Evolutionary conservation across 2,113 vertebrate genomes (phyloP).

Genomic region (Oceanodroma tethys): DNA sequence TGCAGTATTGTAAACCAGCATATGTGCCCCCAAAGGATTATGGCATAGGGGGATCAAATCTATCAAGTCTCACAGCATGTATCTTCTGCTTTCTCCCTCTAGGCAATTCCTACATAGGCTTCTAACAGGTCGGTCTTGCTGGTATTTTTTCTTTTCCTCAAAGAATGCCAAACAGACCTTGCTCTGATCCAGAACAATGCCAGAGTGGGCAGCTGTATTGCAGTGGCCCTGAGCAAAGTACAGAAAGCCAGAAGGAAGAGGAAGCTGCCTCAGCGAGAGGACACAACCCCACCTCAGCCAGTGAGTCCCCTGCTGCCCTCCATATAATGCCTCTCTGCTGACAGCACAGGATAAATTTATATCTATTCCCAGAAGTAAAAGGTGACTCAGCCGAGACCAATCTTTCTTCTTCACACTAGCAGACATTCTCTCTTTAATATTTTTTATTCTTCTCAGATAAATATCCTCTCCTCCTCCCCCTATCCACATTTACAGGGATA

Average conservation of each 20-base stretch:
- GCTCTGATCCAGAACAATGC: slow-evolving; percentile 89
- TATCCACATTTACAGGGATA: background rate
- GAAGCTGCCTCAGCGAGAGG: background rate
- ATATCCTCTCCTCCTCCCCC: background rate
- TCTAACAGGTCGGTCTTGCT: background rate
- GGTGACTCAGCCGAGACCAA: background rate
- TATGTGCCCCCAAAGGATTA: background rate
- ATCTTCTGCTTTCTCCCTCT: background rate
- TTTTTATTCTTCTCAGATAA: background rate
- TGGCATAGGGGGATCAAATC: background rate
- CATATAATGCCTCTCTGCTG: background rate
- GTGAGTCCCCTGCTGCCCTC: slow-evolving; percentile 46
- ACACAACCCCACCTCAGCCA: background rate
- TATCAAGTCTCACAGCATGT: background rate
- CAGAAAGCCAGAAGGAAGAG: slow-evolving; percentile 11
- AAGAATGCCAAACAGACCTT: slow-evolving; percentile 74
- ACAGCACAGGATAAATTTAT: background rate
- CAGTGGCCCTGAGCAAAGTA: slow-evolving; percentile 76
- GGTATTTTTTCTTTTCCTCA: slow-evolving; percentile 18
- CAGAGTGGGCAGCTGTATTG: slow-evolving; percentile 84
- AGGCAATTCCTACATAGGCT: background rate
- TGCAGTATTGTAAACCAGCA: background rate
- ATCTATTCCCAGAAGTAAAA: background rate
- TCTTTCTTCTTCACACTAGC: background rate
- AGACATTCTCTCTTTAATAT: background rate